Base-by-base conservation (phyloP, 2,797 vertebrate genomes). In the Gorsachius magnificus region DNA sequence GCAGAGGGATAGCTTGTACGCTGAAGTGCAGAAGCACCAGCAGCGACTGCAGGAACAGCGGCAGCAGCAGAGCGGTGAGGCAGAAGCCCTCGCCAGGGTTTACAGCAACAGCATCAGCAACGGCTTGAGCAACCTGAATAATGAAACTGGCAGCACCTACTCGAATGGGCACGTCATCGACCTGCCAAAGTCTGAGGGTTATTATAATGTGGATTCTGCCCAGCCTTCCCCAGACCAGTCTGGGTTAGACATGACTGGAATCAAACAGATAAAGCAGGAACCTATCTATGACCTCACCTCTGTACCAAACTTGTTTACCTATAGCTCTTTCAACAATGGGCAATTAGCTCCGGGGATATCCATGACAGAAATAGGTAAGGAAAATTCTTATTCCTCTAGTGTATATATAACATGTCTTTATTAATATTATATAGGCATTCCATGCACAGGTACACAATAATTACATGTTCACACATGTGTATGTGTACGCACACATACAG, bases 211-310 rank as follows among this genome's bases (percentile, higher is more conserved):
- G 97, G 99, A 99, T 97, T 99, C 99, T 58, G 99, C 99, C 88
- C 99, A 99, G 96, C 99, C 99, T 6, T 99, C 99, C 94, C 99
- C 99, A 16, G 99, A 99, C 97, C 99, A 99, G 97, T 99, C 99
- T 80, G 99, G 99, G 48, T 98, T 99, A 97, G 99, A 99, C 98
- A 99, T 99, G 98, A 99, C 99, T 78, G 99, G 99, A 96, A 99
- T 99, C 98, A 99, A 99, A 98, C 99, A 99, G 97, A 99, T 99
- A 97, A 99, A 99, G 95, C 99, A 99, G 98, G 99, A 99, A 98
- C 99, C 99, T 56, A 99, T 99, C 97, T 99, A 99, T 86, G 99
- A 99, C 98, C 98, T 99, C 98, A 99, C 99, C 54, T 99, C 99
- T 8, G 99, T 99, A 95, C 99, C 99, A 97, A 99, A 99, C 98